phyloP scores from a whole-genome alignment of 2,113 vertebrate genomes.

The Campylomormyrus tamandua region DNA sequence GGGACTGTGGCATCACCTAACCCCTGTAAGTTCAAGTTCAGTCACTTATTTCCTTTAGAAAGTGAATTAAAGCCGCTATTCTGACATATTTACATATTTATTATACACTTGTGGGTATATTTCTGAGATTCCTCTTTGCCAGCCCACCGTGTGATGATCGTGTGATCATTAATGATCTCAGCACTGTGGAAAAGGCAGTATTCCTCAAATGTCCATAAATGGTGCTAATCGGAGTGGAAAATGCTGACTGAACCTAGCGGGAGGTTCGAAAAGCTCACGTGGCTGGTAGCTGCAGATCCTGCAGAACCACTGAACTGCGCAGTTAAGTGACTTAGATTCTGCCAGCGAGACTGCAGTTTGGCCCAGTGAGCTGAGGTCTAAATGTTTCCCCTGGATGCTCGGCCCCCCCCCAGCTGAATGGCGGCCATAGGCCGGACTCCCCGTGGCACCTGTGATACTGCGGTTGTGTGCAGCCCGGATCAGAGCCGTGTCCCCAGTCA shows the following conservation, averaged over 20 bases:
- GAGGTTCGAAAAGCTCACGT: neutral
- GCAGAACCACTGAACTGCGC: neutral
- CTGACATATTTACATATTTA: neutral
- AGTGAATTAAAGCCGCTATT: neutral
- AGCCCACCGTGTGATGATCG: neutral
- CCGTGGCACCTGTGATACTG: neutral
- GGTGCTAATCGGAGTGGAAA: neutral
- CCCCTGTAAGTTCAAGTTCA: neutral
- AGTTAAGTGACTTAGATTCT: neutral
- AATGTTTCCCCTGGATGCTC: neutral
- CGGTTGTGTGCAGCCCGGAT: neutral
- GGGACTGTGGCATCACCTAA: neutral
- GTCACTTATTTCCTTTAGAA: neutral
- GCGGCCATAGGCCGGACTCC: neutral
- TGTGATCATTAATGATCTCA: neutral
- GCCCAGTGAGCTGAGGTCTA: neutral
- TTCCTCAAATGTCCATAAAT: neutral
- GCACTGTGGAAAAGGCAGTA: neutral
- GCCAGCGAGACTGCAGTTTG: neutral
- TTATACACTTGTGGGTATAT: neutral
- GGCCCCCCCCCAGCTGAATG: neutral
- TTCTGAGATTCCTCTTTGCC: neutral
- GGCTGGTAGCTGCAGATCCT: neutral
- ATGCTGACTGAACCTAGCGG: neutral
- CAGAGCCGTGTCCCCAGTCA: neutral